Evolutionary conservation across 1,140 invertebrate genomes (phyloP).

Genomic region (Aphaenogaster rudis): DNA sequence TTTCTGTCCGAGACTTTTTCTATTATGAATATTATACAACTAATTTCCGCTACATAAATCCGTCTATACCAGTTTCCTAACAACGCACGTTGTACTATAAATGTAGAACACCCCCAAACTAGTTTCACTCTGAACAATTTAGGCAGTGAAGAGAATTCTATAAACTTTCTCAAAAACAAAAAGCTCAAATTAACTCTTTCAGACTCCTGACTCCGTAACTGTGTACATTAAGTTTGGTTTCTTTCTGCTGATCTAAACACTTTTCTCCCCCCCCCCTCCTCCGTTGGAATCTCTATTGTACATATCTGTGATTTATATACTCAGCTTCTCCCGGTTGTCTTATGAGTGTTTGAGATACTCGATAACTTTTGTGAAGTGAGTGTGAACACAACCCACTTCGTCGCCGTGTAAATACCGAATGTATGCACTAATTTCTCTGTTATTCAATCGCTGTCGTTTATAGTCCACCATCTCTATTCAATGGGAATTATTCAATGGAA

Average conservation of each 20-base stretch:
- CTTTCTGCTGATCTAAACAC: constrained; percentile 15
- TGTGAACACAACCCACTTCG: constrained; percentile 36
- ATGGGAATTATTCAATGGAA: neutral
- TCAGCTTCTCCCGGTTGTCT: constrained; percentile 1
- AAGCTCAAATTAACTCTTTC: constrained; percentile 22
- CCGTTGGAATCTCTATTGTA: constrained; percentile 20
- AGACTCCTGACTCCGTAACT: neutral
- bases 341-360: constrained; percentile 43
- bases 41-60: constrained; percentile 21
- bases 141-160: neutral
- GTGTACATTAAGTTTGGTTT: constrained; percentile 34
- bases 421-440: constrained; percentile 27
- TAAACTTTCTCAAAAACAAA: neutral
- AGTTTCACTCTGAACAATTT: neutral
- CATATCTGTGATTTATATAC: constrained; percentile 27
- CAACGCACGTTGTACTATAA: constrained; percentile 35
- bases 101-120: neutral
- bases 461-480: neutral
- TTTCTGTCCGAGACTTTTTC: neutral
- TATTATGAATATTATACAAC: neutral
- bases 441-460: neutral
- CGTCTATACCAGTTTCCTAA: constrained; percentile 10
- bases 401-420: constrained; percentile 33
- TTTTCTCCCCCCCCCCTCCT: neutral
- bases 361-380: constrained; percentile 42